phyloP scores from a whole-genome alignment of 2,797 vertebrate species.

The Craterocephalus amniculus region DNA sequence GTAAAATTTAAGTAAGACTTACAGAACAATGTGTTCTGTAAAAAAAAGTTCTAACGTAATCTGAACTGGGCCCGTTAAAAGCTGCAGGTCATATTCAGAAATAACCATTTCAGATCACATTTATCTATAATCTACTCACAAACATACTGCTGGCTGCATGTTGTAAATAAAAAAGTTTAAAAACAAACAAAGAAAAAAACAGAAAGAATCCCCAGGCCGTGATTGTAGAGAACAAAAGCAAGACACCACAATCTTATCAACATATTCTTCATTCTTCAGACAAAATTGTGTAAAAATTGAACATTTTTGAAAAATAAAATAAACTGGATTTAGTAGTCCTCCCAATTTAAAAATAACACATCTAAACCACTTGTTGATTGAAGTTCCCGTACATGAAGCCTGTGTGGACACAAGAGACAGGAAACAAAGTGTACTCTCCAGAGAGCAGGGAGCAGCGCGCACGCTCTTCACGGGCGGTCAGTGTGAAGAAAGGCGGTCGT shows the following conservation, averaged over 20 bases:
- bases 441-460: constrained; percentile 6
- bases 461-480: constrained; percentile 30
- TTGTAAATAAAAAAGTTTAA: neutral
- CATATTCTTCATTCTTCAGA: constrained; percentile 9
- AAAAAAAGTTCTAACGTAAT: neutral
- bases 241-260: constrained; percentile 27
- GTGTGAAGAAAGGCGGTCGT: constrained; percentile 28
- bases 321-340: no score
- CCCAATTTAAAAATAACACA: no score
- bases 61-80: neutral
- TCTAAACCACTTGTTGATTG: neutral
- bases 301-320: constrained; percentile 22
- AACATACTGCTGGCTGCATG: neutral
- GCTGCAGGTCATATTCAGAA: neutral
- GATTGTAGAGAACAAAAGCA: constrained; percentile 16
- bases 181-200: neutral
- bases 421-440: neutral
- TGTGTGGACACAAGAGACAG: neutral
- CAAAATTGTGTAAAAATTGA: constrained; percentile 27
- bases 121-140: neutral
- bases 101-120: neutral
- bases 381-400: neutral
- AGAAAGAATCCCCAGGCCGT: neutral
- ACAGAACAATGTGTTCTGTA: neutral
- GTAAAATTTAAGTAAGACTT: neutral